Percentiles rank a stretch among this genome's conserved stretches.
Evolutionary conservation across 2,113 vertebrate species (phyloP).

Genomic region (Nasalis larvatus): DNA sequence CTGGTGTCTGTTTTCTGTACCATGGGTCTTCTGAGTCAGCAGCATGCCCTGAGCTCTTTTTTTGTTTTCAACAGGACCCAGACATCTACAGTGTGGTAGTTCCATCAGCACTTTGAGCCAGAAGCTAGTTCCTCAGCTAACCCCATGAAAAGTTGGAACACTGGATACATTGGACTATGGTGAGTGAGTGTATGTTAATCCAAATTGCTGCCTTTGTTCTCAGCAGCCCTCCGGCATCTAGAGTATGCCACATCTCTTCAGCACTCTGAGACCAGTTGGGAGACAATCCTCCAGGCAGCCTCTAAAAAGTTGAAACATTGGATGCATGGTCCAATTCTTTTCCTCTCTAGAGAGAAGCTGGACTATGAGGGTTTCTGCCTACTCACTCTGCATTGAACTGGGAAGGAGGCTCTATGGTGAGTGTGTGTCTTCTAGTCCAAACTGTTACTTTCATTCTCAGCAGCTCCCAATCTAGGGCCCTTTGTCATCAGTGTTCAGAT

Average conservation of each 20-base stretch:
- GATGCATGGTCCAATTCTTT: not conserved
- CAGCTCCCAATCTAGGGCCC: not conserved
- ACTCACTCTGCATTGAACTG: not conserved
- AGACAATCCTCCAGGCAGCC: not conserved
- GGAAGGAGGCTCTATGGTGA: no score
- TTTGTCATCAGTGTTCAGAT: not conserved
- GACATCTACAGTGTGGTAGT: not conserved
- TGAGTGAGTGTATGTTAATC: not conserved
- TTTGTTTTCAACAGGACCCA: not conserved
- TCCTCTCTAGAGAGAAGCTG: not conserved
- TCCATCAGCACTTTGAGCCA: not conserved
- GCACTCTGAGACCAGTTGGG: not conserved
- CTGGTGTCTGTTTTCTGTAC: not conserved
- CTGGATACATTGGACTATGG: not conserved
- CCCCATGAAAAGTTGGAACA: not conserved
- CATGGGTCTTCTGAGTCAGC: not conserved
- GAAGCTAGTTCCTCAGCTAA: not conserved
- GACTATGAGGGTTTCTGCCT: not conserved
- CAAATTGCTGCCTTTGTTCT: not conserved
- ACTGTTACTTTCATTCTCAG: not conserved
- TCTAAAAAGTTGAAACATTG: not conserved
- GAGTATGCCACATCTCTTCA: not conserved
- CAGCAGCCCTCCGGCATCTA: not conserved
- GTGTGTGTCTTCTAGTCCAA: not conserved
- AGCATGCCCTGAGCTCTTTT: not conserved